A percentile compares a stretch with the other conserved stretches of the same genome.
These are phyloP conservation scores for Indicator maculatus DNA, from an alignment of 2,113 vertebrate genomes.

Conservation along the genomic window DNA sequence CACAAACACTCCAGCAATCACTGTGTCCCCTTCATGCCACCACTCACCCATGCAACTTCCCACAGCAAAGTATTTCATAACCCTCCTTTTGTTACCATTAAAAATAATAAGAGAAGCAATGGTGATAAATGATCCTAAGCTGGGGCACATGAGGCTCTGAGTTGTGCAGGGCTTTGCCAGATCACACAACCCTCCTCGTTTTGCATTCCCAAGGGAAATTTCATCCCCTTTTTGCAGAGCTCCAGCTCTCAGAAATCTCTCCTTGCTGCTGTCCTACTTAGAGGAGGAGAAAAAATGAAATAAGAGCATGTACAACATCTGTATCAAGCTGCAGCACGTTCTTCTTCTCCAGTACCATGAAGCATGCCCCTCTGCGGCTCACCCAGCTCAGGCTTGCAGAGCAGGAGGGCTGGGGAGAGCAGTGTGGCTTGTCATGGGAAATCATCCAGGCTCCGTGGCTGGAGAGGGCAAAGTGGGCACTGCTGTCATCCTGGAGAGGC, in stretches of 20 bases:
- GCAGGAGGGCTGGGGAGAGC: background rate
- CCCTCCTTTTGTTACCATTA: background rate
- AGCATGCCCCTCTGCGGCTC: rapidly evolving
- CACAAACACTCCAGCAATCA: rapidly evolving
- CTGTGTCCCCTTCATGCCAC: rapidly evolving
- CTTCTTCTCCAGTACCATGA: rapidly evolving
- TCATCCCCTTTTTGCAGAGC: background rate
- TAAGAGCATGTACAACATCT: background rate
- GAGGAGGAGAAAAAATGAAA: background rate
- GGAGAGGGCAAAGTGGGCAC: rapidly evolving
- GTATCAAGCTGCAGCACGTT: background rate
- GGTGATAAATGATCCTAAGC: background rate
- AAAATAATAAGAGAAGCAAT: background rate
- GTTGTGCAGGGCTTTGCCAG: background rate
- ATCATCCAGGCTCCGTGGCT: rapidly evolving
- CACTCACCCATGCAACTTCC: background rate
- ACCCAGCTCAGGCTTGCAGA: rapidly evolving
- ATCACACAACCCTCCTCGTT: background rate
- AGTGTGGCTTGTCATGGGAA: background rate
- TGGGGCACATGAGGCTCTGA: background rate
- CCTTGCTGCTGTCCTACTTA: background rate
- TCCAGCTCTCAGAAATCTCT: background rate
- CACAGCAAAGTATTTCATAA: background rate
- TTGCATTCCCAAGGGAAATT: background rate
- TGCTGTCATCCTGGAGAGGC: background rate